These are phyloP conservation scores for Brachyptera putata DNA, from an alignment of 2,888 invertebrate genomes.

Conservation along the genomic window DNA sequence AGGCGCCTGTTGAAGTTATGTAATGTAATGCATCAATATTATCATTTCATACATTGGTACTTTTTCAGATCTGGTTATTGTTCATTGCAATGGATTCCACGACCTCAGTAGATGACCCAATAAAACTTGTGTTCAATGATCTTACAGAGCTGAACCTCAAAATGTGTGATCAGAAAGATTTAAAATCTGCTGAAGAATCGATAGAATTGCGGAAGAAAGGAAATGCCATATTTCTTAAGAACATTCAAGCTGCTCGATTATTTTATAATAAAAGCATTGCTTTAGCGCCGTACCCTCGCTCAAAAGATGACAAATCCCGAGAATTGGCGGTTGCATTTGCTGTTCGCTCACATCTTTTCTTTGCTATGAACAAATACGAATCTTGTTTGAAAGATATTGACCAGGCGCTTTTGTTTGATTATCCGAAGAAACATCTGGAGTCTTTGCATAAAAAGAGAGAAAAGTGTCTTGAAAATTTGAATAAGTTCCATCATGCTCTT, in stretches of 20 bases:
- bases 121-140: too few relatives aligned
- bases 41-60: too few relatives aligned
- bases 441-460: constrained; percentile 59
- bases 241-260: constrained; percentile 39
- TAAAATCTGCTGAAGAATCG: background rate
- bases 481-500: constrained; percentile 22
- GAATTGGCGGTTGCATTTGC: constrained; percentile 62
- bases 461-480: constrained; percentile 46
- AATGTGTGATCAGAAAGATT: background rate
- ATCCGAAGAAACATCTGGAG: constrained; percentile 56
- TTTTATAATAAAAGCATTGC: constrained; percentile 63
- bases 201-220: background rate
- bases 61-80: too few relatives aligned
- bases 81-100: too few relatives aligned
- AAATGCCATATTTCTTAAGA: background rate
- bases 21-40: too few relatives aligned
- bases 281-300: too few relatives aligned
- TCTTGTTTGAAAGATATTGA: constrained; percentile 67
- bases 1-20: too few relatives aligned
- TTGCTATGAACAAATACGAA: constrained; percentile 57
- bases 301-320: constrained; percentile 49
- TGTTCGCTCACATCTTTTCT: constrained; percentile 72
- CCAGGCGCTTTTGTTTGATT: constrained; percentile 55
- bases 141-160: too few relatives aligned
- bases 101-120: too few relatives aligned